These are phyloP conservation scores for Neotoma lepida DNA, from an alignment of 2,113 vertebrate genomes.

Conservation along the genomic window DNA sequence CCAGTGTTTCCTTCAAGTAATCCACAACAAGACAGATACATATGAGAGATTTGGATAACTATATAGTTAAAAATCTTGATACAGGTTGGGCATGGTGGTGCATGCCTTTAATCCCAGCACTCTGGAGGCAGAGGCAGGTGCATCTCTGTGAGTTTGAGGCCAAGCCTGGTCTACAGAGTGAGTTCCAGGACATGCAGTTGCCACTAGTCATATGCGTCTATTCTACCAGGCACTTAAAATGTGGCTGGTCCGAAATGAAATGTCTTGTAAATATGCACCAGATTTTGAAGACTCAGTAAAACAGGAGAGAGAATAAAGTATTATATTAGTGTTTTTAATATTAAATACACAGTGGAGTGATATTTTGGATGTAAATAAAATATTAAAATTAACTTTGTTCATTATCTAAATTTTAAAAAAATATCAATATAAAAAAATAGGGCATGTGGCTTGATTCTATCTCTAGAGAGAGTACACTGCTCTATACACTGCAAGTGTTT, in stretches of 20 bases:
- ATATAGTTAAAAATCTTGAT: not conserved
- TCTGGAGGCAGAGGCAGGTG: no score
- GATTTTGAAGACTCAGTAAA: not conserved
- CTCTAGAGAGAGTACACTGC: not conserved
- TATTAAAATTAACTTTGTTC: not conserved
- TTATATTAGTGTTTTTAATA: not conserved
- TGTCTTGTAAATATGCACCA: fast-evolving
- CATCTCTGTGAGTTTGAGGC: no score
- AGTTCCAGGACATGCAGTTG: no score
- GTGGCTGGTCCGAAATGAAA: not conserved
- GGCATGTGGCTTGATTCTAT: not conserved
- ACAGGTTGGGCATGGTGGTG: no score
- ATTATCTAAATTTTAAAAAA: not conserved
- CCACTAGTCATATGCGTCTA: fast-evolving
- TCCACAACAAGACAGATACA: not conserved
- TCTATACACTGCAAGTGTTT: fast-evolving
- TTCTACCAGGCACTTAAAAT: not conserved
- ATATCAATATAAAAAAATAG: not conserved
- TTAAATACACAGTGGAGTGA: not conserved
- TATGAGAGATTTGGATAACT: not conserved
- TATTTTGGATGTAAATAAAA: not conserved
- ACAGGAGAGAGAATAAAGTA: not conserved
- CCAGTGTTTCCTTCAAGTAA: not conserved
- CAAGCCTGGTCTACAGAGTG: no score
- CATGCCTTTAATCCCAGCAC: no score